A percentile compares a stretch with the other conserved stretches of the same genome.
Evolutionary conservation across 1,140 invertebrate species (phyloP).

Genomic region (Himalopsyche phryganea): DNA sequence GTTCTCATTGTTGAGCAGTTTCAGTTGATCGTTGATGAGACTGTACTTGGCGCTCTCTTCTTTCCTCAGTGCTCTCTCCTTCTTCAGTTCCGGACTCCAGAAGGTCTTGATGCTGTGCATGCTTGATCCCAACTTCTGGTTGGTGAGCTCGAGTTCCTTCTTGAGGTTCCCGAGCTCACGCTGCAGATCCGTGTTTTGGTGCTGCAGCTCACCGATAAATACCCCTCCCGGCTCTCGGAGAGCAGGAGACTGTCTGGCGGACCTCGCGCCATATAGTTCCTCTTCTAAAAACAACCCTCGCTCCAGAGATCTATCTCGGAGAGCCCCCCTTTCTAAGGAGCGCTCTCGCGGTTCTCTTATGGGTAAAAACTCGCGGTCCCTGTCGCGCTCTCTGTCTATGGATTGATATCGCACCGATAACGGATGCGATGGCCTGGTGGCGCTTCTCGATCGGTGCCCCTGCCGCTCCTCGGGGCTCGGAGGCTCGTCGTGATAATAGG

Average conservation of each 20-base stretch:
- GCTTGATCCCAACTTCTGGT: slow-evolving; percentile 96
- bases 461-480: slow-evolving; percentile 68
- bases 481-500: slow-evolving; percentile 72
- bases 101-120: slow-evolving; percentile 99
- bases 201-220: slow-evolving; percentile 90
- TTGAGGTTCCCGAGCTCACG: slow-evolving; percentile 94
- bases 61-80: slow-evolving; percentile 92
- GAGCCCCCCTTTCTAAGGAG: slow-evolving; percentile 40
- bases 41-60: slow-evolving; percentile 97
- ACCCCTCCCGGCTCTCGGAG: slow-evolving; percentile 49
- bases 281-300: slow-evolving; percentile 69
- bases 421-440: slow-evolving; percentile 54
- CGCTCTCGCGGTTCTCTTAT: slow-evolving; percentile 68
- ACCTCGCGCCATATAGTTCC: slow-evolving; percentile 66
- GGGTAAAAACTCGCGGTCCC: slow-evolving; percentile 78
- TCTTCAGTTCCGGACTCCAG: slow-evolving; percentile 99
- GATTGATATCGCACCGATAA: slow-evolving; percentile 68
- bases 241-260: slow-evolving; percentile 73
- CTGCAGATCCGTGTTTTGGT: slow-evolving; percentile 92
- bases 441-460: slow-evolving; percentile 61
- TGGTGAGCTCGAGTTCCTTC: slow-evolving; percentile 93
- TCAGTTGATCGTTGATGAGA: slow-evolving; percentile 95
- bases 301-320: slow-evolving; percentile 60
- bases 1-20: slow-evolving; percentile 93
- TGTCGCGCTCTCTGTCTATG: slow-evolving; percentile 64